Percentiles rank a stretch among this genome's conserved stretches.
phyloP scores from a whole-genome alignment of 2,888 invertebrate genomes.

The Polydrusus cervinus region DNA sequence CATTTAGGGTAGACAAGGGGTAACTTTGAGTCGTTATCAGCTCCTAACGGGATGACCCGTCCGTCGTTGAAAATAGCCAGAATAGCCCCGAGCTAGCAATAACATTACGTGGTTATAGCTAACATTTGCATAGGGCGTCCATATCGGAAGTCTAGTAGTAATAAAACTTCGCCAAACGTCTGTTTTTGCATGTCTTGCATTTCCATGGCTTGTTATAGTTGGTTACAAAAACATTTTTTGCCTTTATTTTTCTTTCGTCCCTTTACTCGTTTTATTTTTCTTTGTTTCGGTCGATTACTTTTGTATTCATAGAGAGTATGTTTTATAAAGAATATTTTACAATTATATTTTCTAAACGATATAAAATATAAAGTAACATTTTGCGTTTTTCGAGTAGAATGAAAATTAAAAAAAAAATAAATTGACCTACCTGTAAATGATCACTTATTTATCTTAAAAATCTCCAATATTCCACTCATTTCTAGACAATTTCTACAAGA shows the following conservation, averaged over 20 bases:
- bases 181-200: slow-evolving; percentile 54
- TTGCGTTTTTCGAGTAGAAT: too few relatives aligned
- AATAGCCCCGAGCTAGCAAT: slow-evolving; percentile 60
- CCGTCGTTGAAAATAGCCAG: slow-evolving; percentile 64
- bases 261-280: slow-evolving; percentile 8
- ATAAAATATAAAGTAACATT: too few relatives aligned
- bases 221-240: slow-evolving; percentile 41
- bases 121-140: slow-evolving; percentile 55
- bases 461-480: too few relatives aligned
- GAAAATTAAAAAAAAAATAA: too few relatives aligned
- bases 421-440: too few relatives aligned
- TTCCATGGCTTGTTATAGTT: slow-evolving; percentile 29
- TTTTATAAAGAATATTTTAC: too few relatives aligned
- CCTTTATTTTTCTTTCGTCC: slow-evolving; percentile 23
- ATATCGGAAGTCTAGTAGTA: slow-evolving; percentile 49
- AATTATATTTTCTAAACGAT: too few relatives aligned
- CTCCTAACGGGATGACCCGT: slow-evolving; percentile 70
- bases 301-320: background rate
- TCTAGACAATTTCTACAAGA: too few relatives aligned
- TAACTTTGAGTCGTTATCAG: slow-evolving; percentile 67
- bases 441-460: too few relatives aligned
- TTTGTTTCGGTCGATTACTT: slow-evolving; percentile 9
- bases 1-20: slow-evolving; percentile 52
- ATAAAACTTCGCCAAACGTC: slow-evolving; percentile 50
- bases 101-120: slow-evolving; percentile 63